phyloP scores from a whole-genome alignment of 2,113 vertebrate genomes.

The Cynopterus brachyotis region DNA sequence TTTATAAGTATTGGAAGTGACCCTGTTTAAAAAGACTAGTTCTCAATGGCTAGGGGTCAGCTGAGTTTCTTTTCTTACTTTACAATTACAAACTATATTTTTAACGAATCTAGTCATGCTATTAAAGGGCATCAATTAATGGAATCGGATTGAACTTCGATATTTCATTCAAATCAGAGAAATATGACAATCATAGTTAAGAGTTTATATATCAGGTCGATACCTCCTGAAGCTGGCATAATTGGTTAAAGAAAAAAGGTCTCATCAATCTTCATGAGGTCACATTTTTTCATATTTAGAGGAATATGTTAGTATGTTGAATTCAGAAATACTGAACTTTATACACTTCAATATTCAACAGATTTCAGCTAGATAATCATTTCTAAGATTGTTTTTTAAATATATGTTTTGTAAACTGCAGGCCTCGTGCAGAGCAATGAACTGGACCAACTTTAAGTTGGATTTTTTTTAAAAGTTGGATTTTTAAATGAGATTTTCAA shows the following conservation, averaged over 20 bases:
- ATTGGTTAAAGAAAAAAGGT: background rate
- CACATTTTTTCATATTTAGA: constrained; percentile 7
- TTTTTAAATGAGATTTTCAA: background rate
- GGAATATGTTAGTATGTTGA: background rate
- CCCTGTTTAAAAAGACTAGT: background rate
- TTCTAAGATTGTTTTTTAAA: background rate
- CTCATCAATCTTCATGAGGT: background rate
- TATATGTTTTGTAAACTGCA: background rate
- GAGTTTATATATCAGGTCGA: background rate
- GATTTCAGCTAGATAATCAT: background rate
- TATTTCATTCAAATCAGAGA: background rate
- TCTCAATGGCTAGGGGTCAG: background rate
- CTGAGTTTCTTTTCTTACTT: background rate
- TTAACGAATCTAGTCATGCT: background rate
- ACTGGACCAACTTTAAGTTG: background rate
- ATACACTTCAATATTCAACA: constrained; percentile 9
- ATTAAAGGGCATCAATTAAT: background rate
- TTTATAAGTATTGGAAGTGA: background rate
- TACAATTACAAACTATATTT: background rate
- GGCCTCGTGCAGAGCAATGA: background rate
- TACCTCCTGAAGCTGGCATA: background rate
- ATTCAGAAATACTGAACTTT: background rate
- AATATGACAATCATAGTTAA: background rate
- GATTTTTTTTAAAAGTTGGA: background rate
- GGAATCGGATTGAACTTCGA: background rate